phyloP scores from a whole-genome alignment of 2,113 vertebrate genomes.

The Argyrosomus japonicus region DNA sequence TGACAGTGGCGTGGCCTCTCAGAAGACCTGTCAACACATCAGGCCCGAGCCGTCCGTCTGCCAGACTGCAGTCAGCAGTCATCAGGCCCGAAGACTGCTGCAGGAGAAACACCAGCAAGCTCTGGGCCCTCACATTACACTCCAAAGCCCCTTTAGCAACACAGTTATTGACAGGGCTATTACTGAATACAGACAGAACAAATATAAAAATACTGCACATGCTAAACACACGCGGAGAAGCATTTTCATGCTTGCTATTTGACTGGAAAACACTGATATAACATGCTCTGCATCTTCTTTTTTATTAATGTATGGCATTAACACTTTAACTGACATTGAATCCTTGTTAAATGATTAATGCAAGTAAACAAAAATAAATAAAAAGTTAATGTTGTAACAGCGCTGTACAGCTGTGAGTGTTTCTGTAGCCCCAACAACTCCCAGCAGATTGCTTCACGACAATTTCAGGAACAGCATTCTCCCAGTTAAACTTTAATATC shows the following conservation, averaged over 20 bases:
- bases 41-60: slow-evolving; percentile 23
- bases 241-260: neutral
- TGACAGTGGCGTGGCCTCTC: slow-evolving; percentile 34
- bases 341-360: too few species aligned
- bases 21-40: slow-evolving; percentile 51
- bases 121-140: neutral
- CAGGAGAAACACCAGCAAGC: slow-evolving; percentile 20
- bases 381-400: neutral
- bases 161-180: slow-evolving; percentile 4
- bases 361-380: neutral
- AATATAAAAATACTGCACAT: neutral
- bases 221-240: neutral
- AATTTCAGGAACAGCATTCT: neutral
- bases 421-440: neutral
- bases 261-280: neutral
- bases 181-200: neutral
- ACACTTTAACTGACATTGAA: neutral
- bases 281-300: too few species aligned
- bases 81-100: neutral
- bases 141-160: slow-evolving; percentile 19
- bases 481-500: neutral
- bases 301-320: too few species aligned
- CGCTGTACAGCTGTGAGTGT: neutral
- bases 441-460: neutral
- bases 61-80: slow-evolving; percentile 10